Percentiles rank a stretch among this genome's conserved stretches.
Evolutionary conservation across 2,797 vertebrate species (phyloP).

Genomic region (Gymnodraco acuticeps): DNA sequence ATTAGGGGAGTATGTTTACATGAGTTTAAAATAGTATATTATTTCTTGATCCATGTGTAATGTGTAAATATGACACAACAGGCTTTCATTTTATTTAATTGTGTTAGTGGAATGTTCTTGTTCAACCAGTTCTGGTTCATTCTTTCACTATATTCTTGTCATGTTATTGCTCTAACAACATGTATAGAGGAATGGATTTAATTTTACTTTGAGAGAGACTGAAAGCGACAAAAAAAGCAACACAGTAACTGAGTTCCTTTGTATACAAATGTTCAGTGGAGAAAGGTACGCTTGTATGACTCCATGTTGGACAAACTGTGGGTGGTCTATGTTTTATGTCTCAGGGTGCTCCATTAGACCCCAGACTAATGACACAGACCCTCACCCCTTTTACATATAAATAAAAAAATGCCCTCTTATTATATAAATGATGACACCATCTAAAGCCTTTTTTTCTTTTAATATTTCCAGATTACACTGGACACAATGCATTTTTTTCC

Average conservation of each 20-base stretch:
- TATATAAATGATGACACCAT: slow-evolving; percentile 54
- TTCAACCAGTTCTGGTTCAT: slow-evolving; percentile 6
- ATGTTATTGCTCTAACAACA: slow-evolving; percentile 18
- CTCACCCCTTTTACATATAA: slow-evolving; percentile 65
- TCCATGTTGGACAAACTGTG: slow-evolving; percentile 62
- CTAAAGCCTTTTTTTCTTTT: slow-evolving; percentile 12
- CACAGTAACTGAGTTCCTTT: slow-evolving; percentile 52
- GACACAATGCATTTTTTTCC: too few species aligned
- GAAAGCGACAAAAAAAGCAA: slow-evolving; percentile 57
- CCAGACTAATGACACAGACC: slow-evolving; percentile 16
- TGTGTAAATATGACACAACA: background rate
- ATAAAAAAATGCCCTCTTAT: slow-evolving; percentile 67
- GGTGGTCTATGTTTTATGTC: slow-evolving; percentile 70
- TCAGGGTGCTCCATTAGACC: slow-evolving; percentile 17
- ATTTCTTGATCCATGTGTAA: background rate
- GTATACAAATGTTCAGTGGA: slow-evolving; percentile 50
- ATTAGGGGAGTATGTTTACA: slow-evolving; percentile 17
- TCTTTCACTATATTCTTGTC: slow-evolving; percentile 11
- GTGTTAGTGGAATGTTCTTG: background rate
- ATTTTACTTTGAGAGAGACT: slow-evolving; percentile 15
- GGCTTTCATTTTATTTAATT: background rate
- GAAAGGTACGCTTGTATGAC: slow-evolving; percentile 48
- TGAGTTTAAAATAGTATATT: too few species aligned
- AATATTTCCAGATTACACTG: too few species aligned
- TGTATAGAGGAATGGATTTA: slow-evolving; percentile 19